A percentile compares a stretch with the other conserved stretches of the same genome.
Evolutionary conservation across 2,888 invertebrate genomes (phyloP).

Genomic region (Macroteleia sp.): DNA sequence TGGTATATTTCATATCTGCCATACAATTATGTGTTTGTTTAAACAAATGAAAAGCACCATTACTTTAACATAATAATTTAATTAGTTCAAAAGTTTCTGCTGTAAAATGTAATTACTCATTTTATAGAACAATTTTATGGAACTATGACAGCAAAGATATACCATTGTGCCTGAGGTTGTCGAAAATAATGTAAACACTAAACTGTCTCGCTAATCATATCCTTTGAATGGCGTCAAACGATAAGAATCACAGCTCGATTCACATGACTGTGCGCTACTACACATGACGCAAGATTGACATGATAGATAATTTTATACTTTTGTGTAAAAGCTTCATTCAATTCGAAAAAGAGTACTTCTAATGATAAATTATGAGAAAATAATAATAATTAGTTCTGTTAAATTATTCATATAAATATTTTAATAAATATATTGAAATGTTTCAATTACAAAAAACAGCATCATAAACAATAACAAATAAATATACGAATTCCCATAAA

Average conservation of each 20-base stretch:
- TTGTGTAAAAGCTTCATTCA: no score
- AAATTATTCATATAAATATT: no score
- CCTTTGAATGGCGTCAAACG: slow-evolving; percentile 22
- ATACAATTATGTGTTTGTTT: no score
- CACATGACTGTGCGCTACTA: background rate
- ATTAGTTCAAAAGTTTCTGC: background rate
- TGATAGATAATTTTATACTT: slow-evolving; percentile 22
- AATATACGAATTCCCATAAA: no score
- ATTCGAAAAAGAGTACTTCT: no score
- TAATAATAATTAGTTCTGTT: no score
- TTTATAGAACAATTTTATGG: slow-evolving; percentile 15
- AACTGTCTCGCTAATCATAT: slow-evolving; percentile 31
- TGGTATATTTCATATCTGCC: no score
- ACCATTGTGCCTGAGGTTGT: background rate
- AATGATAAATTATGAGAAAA: no score
- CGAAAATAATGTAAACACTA: slow-evolving; percentile 50
- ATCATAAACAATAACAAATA: no score
- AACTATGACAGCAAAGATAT: background rate
- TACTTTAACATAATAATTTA: background rate
- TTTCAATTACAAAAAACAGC: no score
- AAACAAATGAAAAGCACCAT: no score
- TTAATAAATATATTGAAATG: no score
- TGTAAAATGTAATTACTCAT: background rate
- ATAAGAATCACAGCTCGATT: slow-evolving; percentile 35
- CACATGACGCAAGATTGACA: slow-evolving; percentile 23